Evolutionary conservation across 2,113 vertebrate genomes (phyloP).

Genomic region (Neomonachus schauinslandi): DNA sequence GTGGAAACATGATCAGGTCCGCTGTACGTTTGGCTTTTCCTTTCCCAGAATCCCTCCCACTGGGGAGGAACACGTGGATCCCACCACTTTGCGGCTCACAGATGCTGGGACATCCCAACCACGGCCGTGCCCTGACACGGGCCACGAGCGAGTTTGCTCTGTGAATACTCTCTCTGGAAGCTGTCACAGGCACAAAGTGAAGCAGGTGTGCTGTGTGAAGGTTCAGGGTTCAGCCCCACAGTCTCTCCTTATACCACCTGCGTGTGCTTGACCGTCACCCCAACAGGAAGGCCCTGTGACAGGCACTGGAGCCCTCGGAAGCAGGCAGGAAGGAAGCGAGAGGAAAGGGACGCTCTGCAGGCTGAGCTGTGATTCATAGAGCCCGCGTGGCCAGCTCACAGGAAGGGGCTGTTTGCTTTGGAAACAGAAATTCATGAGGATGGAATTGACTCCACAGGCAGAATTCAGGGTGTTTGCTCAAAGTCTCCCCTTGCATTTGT

Average conservation of each 20-base stretch:
- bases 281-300: constrained; percentile 81
- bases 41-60: background rate
- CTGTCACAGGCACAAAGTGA: background rate
- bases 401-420: constrained; percentile 89
- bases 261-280: constrained; percentile 64
- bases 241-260: constrained; percentile 75
- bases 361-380: constrained; percentile 87
- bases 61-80: background rate
- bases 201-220: background rate
- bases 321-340: constrained; percentile 89
- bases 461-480: constrained; percentile 64
- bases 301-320: constrained; percentile 80
- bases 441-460: background rate
- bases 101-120: no score
- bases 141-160: background rate
- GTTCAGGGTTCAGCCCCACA: background rate
- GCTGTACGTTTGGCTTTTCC: background rate
- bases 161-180: background rate
- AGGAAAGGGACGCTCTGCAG: constrained; percentile 87
- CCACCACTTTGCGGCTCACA: background rate
- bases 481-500: background rate
- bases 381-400: constrained; percentile 75
- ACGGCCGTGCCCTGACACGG: background rate
- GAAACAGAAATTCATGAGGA: constrained; percentile 78
- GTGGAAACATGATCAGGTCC: background rate